Evolutionary conservation across 1,140 invertebrate genomes (phyloP).

Genomic region (Aradophagus sp.): DNA sequence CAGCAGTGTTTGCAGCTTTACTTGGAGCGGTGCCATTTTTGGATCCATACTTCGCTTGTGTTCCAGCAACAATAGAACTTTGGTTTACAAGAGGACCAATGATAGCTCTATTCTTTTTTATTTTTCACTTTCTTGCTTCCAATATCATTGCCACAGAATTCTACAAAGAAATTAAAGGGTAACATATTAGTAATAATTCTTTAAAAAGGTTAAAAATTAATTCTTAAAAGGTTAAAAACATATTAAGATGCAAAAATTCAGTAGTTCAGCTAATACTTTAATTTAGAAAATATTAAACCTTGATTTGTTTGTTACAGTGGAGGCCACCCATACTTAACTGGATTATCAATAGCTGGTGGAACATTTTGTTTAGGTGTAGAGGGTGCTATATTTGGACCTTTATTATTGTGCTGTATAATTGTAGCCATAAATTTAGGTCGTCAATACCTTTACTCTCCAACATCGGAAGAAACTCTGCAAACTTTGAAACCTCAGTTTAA

Average conservation of each 20-base stretch:
- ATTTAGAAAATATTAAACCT: too few relatives aligned
- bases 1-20: conserved; percentile 93
- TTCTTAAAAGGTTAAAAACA: too few relatives aligned
- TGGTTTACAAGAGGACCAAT: conserved; percentile 89
- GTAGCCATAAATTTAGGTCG: conserved; percentile 85
- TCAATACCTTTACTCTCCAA: conserved; percentile 74
- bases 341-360: conserved; percentile 97
- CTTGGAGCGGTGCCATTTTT: conserved; percentile 96
- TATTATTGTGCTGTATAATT: conserved; percentile 91
- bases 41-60: conserved; percentile 93
- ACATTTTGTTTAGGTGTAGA: conserved; percentile 97
- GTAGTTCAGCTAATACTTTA: too few relatives aligned
- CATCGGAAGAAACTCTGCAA: conserved; percentile 70
- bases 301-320: conserved; percentile 81
- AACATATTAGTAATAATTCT: too few relatives aligned
- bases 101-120: conserved; percentile 84
- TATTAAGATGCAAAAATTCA: too few relatives aligned
- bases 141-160: conserved; percentile 94
- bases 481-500: conserved; percentile 67
- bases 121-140: conserved; percentile 92
- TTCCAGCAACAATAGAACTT: conserved; percentile 94
- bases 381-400: conserved; percentile 96
- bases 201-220: too few relatives aligned
- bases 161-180: conserved; percentile 98
- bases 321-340: conserved; percentile 98